Evolutionary conservation across 1,140 invertebrate genomes (phyloP), one percentile per base, ranked within the genome.

Genomic region (Nasonia giraulti): DNA sequence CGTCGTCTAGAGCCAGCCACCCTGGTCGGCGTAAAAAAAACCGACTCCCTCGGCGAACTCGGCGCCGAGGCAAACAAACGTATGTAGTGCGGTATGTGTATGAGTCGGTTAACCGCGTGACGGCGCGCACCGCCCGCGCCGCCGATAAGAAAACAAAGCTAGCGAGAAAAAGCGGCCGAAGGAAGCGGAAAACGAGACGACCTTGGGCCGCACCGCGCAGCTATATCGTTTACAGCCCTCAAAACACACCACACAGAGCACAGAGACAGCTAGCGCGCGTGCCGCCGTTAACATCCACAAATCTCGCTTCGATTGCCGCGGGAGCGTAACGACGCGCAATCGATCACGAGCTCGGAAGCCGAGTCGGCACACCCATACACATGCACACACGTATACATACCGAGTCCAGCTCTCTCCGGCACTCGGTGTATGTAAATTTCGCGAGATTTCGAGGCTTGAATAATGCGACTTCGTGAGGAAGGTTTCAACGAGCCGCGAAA

Each of bases 281-380:
- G 74, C 23, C 74, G 74, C 23, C 74, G 44, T 76, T 76, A 76
- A 50, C 40, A 76, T 47, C 74, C 44, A 76, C 74, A 76, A 76
- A 76, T 77, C 75, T 77, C 44, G 23, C 75, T 50, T 17, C n/a
- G 74, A 76, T 76, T 44, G 37, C n/a, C 33, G 44, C 10, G 7
- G 20, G 20, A 10, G 31, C 37, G 20, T 75, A 75, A 75, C 33
- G 73, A 40, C 11, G 73, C 73, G 73, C 73, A 44, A 75, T 75
- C 73, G 73, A 75, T 75, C 73, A 75, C 27, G 11, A n/a, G 17
- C 33, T 7, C 69, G 31, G 73, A 44, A 40, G 12, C 20, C 33
- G 37, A 31, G 14, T 75, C 33, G 37, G 27, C 71, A 8, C 71
- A 31, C 31, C 3, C 31, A n/a, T 0, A 37, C 33, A 37, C 33